Percentiles rank a stretch among this genome's conserved stretches.
Evolutionary conservation across 2,113 vertebrate genomes (phyloP).

Genomic region (Willisornis vidua): DNA sequence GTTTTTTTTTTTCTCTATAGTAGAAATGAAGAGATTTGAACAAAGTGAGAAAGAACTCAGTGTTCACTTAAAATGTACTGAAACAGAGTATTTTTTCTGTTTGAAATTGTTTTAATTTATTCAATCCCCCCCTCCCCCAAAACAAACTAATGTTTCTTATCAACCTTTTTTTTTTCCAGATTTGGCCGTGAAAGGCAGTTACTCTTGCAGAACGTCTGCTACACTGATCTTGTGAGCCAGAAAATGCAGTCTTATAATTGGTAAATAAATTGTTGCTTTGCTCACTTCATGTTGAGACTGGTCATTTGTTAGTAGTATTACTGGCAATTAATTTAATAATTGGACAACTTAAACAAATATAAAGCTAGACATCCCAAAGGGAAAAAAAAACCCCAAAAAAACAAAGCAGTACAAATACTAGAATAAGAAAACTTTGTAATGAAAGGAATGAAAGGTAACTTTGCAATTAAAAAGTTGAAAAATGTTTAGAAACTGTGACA

Average conservation of each 20-base stretch:
- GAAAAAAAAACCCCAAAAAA: not conserved
- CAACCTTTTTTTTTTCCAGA: not conserved
- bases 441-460: not conserved
- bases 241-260: not conserved
- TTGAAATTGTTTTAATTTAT: not conserved
- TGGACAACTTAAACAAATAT: not conserved
- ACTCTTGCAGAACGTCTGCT: not conserved
- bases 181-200: not conserved
- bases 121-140: not conserved
- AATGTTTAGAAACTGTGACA: not conserved
- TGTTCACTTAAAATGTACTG: not conserved
- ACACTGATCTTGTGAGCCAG: not conserved
- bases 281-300: not conserved
- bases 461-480: not conserved
- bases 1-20: not conserved
- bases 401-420: not conserved
- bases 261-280: not conserved
- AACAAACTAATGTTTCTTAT: not conserved
- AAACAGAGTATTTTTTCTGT: not conserved
- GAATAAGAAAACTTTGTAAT: not conserved
- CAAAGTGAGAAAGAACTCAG: not conserved
- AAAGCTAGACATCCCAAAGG: not conserved
- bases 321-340: not conserved
- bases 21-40: not conserved
- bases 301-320: not conserved